Evolutionary conservation across 2,888 invertebrate species (phyloP).

Genomic region (Rapana venosa): DNA sequence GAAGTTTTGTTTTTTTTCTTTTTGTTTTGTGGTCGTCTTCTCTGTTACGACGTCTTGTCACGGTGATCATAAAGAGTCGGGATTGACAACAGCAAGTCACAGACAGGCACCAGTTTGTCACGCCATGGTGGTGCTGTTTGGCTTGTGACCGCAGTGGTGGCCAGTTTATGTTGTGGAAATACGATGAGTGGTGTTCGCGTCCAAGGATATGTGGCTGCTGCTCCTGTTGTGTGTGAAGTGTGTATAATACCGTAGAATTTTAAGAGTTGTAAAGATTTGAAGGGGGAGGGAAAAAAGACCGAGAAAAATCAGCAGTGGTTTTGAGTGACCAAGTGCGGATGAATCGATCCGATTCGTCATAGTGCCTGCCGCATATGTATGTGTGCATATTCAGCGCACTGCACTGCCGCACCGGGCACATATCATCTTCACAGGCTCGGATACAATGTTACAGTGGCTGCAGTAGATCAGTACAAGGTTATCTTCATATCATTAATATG

Average conservation of each 20-base stretch:
- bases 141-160: background rate
- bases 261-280: no score
- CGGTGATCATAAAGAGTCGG: background rate
- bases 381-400: background rate
- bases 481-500: background rate
- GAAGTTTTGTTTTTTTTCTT: background rate
- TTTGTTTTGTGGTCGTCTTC: background rate
- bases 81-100: constrained; percentile 18
- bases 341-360: constrained; percentile 9
- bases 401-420: background rate
- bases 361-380: background rate
- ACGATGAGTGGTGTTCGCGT: background rate
- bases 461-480: background rate
- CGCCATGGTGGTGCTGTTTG: background rate
- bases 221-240: background rate
- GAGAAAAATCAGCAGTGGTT: background rate
- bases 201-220: background rate
- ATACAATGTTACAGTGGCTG: no score
- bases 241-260: background rate
- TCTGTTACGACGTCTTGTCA: background rate
- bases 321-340: background rate
- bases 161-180: background rate
- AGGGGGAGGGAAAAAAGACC: no score
- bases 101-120: background rate
- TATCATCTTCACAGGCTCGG: background rate